Evolutionary conservation across 2,888 invertebrate species (phyloP), one percentile per base, ranked within the genome.

Genomic region (Esperia sulphurella): DNA sequence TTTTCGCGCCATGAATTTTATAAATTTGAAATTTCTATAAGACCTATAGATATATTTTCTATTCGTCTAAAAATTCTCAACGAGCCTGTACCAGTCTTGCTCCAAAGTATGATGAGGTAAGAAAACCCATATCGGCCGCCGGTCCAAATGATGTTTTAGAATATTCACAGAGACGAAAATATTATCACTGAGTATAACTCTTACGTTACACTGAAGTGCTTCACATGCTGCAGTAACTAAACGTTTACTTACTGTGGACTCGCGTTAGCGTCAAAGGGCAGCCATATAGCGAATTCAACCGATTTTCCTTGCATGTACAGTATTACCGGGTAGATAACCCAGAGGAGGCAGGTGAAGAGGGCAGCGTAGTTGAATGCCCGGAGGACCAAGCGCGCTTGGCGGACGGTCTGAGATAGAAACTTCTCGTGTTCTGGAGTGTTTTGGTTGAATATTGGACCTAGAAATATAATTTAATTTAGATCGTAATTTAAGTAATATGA

Each of bases 221-320:
- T 2, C 21, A 21, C 21, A 21, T 21, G 21, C 5, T 21, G 21
- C 21, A 5, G 21, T 21, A 21, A 21, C 21, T 21, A 21, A 21
- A 5, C 21, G 21, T 21, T 21, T 21, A 53, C 48, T 48, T 46
- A 74, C 81, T 68, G 58, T 13, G 69, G 68, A 52, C 67, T 61
- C 39, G 50, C 49, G 58, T 70, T 66, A 10, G 59, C 55, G 53
- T 79, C 69, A 57, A 78, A 79, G 21, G 82, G 82, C 49, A 82
- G 51, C 81, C 80, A 82, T 55, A 81, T 72, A 50, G 72, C 57
- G 54, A 82, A 75, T 51, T 77, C 75, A 40, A 75, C 59, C 12
- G 52, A 45, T 49, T 70, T 71, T 38, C 72, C 66, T 52, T 70
- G 69, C 30, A 66, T 51, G 52, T 75, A 68, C 48, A 69, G 52